Evolutionary conservation across 2,797 vertebrate species (phyloP).

Genomic region (Hafferia zeledoni): DNA sequence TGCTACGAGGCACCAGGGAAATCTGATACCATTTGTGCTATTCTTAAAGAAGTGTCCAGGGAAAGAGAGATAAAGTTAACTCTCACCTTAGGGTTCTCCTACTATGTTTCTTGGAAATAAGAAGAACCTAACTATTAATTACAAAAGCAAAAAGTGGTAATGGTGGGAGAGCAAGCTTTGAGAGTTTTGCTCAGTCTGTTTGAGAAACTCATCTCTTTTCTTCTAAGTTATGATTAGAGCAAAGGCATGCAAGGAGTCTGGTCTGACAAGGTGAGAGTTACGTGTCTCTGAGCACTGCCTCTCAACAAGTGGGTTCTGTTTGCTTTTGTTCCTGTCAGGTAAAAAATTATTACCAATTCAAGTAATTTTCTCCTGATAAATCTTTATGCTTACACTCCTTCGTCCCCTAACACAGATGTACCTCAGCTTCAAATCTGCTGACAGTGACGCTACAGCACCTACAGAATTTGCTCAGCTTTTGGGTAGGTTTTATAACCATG

Average conservation of each 20-base stretch:
- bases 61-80: neutral
- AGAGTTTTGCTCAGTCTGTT: neutral
- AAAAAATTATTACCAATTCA: constrained; percentile 17
- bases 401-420: neutral
- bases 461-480: constrained; percentile 52
- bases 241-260: neutral
- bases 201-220: neutral
- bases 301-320: neutral
- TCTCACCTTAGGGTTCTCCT: neutral
- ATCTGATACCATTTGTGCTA: neutral
- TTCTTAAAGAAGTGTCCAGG: neutral
- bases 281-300: neutral
- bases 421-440: constrained; percentile 50
- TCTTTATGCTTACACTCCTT: constrained; percentile 19
- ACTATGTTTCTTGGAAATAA: neutral
- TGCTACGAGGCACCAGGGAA: neutral
- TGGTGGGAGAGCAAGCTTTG: neutral
- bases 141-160: neutral
- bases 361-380: neutral
- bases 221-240: neutral
- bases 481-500: constrained; percentile 43
- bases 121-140: neutral
- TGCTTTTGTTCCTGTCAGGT: constrained; percentile 6
- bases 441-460: constrained; percentile 53
- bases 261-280: constrained; percentile 8